These are phyloP conservation scores for Alosa sapidissima DNA, from an alignment of 2,797 vertebrate genomes.

Conservation along the genomic window DNA sequence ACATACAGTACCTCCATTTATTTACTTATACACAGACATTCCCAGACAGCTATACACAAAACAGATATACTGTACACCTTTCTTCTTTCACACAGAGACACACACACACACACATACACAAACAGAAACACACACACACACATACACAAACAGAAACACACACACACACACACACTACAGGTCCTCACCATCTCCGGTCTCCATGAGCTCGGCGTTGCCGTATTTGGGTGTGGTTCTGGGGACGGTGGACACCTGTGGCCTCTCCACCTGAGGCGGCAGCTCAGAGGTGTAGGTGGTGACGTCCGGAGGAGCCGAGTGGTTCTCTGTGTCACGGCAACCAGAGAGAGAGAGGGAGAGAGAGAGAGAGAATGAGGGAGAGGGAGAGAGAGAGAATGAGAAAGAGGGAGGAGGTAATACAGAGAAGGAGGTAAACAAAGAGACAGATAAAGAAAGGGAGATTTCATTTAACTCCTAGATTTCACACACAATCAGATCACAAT, in stretches of 20 bases:
- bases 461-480: constrained; percentile 23
- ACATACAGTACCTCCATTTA: neutral
- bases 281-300: constrained; percentile 98
- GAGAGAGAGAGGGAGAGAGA: neutral
- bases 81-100: neutral
- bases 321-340: constrained; percentile 73
- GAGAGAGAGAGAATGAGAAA: constrained; percentile 30
- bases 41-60: neutral
- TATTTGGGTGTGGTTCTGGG: constrained; percentile 83
- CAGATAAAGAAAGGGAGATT: constrained; percentile 14
- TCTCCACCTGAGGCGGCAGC: constrained; percentile 82
- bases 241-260: constrained; percentile 80
- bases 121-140: neutral
- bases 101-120: neutral
- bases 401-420: constrained; percentile 10
- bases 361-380: neutral
- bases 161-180: constrained; percentile 29
- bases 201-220: constrained; percentile 91
- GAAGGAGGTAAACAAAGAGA: constrained; percentile 29
- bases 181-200: constrained; percentile 83
- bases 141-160: constrained; percentile 33
- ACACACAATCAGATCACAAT: constrained; percentile 16
- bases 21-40: neutral
- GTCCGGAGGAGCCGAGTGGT: constrained; percentile 94
- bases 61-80: neutral